Base-by-base conservation (phyloP, 2,113 vertebrate genomes). In the Amphiprion ocellaris region DNA sequence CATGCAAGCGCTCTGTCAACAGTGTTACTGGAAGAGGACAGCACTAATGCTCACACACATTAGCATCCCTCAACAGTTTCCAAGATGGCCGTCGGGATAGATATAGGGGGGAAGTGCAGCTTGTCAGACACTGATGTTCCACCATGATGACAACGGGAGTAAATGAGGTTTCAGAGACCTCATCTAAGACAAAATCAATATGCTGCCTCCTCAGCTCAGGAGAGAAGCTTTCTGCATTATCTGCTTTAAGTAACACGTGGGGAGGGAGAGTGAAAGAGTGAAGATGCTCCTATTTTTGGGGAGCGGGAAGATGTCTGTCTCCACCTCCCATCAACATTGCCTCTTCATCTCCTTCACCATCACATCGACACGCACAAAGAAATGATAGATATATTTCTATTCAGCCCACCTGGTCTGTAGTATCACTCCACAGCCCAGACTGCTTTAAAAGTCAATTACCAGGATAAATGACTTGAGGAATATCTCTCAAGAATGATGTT, bases 161-260 rank as follows among this genome's bases (percentile, higher is more conserved):
- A 94, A 94, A 94, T 94, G 90, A 95, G 94, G 93, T 95, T 93
- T 92, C 89, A 92, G 90, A 95, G 94, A 94, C 94, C 93, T 93
- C 92, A 94, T 92, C 92, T 94, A 92, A 91, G 92, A 92, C 92
- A 89, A 94, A 94, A 94, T 95, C 94, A 92, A 95, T 95, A 94
- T 89, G 85, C 91, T 91, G 90, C 92, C 92, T 93, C 90, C 91
- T 87, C 84, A 81, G 89, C 90, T 88, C 88, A 88, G 89, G 77
- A 92, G 83, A 90, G 85, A 82, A 83, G 92, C 84, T 89, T 89
- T 90, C 82, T 94, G 83, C 77, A 89, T 91, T 88, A 84, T 90
- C 84, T 83, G 85, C 87, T 89, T 89, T 84, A 87, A 87, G 83
- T 47, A 81, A 76, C 79, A 79, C 60, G 33, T 56, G 46, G 53